Conservation (phyloP, 2,113 vertebrate genomes). For the Elachura formosa region DNA sequence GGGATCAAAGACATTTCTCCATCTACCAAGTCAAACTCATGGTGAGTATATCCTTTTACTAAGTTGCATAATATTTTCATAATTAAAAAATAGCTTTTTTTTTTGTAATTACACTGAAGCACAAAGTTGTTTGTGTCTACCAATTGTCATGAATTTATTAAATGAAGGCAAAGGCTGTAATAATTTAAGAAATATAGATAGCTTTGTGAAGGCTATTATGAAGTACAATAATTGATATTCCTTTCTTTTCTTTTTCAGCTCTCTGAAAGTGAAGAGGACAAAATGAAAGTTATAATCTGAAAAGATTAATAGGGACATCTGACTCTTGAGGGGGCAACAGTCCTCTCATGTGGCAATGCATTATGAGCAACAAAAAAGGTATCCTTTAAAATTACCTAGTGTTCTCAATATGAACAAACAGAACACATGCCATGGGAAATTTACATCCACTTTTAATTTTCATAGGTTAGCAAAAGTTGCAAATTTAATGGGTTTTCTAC, state of each 20-base stretch:
- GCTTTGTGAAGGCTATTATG: neutral
- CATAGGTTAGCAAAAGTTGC: neutral
- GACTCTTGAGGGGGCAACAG: neutral
- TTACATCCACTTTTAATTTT: neutral
- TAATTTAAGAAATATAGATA: neutral
- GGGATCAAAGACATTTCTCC: neutral
- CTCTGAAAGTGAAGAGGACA: conserved; percentile 10
- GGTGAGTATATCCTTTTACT: conserved; percentile 48
- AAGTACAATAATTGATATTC: neutral
- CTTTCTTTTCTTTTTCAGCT: conserved; percentile 48
- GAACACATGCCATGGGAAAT: neutral
- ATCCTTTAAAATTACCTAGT: conserved; percentile 25
- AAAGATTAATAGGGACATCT: conserved; percentile 13
- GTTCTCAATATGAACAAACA: neutral
- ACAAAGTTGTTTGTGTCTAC: neutral
- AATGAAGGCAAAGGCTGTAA: neutral
- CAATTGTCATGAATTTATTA: neutral
- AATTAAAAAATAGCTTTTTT: too few species aligned
- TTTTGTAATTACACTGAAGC: neutral
- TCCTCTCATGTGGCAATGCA: neutral
- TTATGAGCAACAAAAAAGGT: conserved; percentile 41
- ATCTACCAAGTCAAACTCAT: neutral
- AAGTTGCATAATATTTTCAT: neutral
- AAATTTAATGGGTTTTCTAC: neutral
- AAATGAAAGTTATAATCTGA: neutral